Conservation (phyloP, 2,113 vertebrate species). For the Odontesthes bonariensis region DNA sequence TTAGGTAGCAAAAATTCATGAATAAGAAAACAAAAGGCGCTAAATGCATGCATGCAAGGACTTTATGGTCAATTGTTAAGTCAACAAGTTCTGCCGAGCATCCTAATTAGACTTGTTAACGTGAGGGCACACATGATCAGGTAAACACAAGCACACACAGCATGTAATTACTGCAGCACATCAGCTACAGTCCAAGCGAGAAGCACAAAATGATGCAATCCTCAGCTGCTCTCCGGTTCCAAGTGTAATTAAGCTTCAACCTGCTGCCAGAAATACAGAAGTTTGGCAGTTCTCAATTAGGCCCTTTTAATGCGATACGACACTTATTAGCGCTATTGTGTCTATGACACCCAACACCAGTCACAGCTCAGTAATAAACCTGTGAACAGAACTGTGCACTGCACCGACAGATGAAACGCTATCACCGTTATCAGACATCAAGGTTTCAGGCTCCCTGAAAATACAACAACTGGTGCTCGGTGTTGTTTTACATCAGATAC, state of each 20-base stretch:
- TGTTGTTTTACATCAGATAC: constrained; percentile 66
- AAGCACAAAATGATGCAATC: constrained; percentile 51
- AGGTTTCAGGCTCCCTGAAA: constrained; percentile 50
- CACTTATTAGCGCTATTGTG: constrained; percentile 54
- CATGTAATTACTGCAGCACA: constrained; percentile 57
- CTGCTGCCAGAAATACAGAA: constrained; percentile 42
- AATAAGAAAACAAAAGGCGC: constrained; percentile 26
- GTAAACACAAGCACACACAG: constrained; percentile 42
- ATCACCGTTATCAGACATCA: constrained; percentile 63
- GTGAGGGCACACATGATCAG: constrained; percentile 11
- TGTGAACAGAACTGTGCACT: constrained; percentile 17
- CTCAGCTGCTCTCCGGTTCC: constrained; percentile 8
- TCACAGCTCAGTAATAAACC: constrained; percentile 51
- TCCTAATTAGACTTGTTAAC: constrained; percentile 60
- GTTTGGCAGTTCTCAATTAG: constrained; percentile 41
- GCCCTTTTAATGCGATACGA: constrained; percentile 48
- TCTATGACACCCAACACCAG: constrained; percentile 62
- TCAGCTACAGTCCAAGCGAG: constrained; percentile 26
- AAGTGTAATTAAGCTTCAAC: constrained; percentile 53
- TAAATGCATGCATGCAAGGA: constrained; percentile 34
- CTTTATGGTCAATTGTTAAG: constrained; percentile 60
- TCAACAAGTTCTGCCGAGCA: constrained; percentile 61
- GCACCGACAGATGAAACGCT: constrained; percentile 51
- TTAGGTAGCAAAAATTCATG: constrained; percentile 18
- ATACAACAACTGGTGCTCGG: constrained; percentile 46